Conservation (phyloP, 2,113 vertebrate genomes). For the Chloebia gouldiae region DNA sequence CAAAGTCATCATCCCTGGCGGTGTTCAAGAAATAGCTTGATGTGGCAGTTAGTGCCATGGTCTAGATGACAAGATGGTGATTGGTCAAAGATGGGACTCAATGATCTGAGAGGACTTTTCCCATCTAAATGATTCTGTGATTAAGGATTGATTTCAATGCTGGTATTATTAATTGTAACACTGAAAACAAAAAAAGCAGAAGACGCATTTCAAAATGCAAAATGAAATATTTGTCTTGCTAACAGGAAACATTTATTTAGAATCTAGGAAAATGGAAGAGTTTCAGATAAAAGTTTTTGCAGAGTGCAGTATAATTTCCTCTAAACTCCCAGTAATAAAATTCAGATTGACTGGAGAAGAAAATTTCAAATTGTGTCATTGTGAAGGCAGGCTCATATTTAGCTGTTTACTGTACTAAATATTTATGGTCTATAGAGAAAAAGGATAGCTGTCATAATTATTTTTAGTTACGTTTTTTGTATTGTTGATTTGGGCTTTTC, state of each 20-base stretch:
- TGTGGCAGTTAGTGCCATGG: neutral
- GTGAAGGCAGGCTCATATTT: neutral
- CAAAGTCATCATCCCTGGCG: no score
- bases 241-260: neutral
- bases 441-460: neutral
- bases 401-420: slow-evolving; percentile 11
- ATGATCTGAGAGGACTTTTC: neutral
- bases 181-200: neutral
- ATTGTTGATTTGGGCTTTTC: slow-evolving; percentile 29
- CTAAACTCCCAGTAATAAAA: neutral
- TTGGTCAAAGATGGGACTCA: neutral
- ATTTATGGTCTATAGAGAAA: neutral
- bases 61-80: neutral
- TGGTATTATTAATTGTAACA: neutral
- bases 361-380: neutral
- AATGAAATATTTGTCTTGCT: neutral
- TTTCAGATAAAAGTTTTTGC: neutral
- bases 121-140: neutral
- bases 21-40: neutral
- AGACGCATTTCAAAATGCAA: neutral
- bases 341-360: neutral
- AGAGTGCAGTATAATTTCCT: neutral
- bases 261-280: neutral
- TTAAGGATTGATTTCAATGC: neutral
- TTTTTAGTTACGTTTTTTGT: neutral